phyloP scores from a whole-genome alignment of 1,140 invertebrate genomes.

The Caenorhabditis elegans region WBcel235 BX284606.5:7861501-7862000 shows the following conservation, averaged over 20 bases:
- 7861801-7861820: not conserved
- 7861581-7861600: not conserved
- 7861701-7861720: not conserved
- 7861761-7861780: not conserved
- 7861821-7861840: constrained; percentile 19
- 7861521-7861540: constrained; percentile 1
- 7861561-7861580: constrained; percentile 6
- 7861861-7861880: constrained; percentile 30
- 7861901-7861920: constrained; percentile 31
- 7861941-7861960: constrained; percentile 1
- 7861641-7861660: constrained; percentile 19
- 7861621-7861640: constrained; percentile 20
- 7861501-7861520: constrained; percentile 21
- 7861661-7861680: constrained; percentile 16
- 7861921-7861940: constrained; percentile 1
- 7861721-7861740: not conserved
- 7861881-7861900: constrained; percentile 31
- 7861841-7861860: not conserved
- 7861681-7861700: constrained; percentile 3
- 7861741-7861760: not conserved
- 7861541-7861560: constrained; percentile 23
- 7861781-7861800: not conserved
- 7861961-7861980: constrained; percentile 18
- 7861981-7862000: not conserved
- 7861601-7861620: not conserved